Base-by-base conservation (phyloP, 2,797 vertebrate species). In the Falco biarmicus region DNA sequence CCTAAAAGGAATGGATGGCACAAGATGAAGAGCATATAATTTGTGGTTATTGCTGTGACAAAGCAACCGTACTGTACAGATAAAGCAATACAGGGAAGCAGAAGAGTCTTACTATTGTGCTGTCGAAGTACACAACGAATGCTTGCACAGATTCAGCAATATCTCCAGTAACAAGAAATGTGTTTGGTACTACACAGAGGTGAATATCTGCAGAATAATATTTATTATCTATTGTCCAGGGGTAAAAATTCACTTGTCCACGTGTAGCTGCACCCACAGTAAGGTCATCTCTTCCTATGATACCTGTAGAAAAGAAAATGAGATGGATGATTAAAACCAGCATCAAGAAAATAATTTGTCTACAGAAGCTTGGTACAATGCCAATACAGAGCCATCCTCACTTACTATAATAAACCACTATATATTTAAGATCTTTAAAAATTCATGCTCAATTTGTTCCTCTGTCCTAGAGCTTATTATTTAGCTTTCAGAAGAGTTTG, bases 201-300 rank as follows among this genome's bases (percentile, higher is more conserved):
- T 98, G 98, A 79, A 99, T 98, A 48, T 99, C 98, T 14, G 99
- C 99, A 2, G 98, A 99, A 32, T 99, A 99, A 32, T 99, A 99
- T 87, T 99, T 99, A 97, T 99, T 99, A 97, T 99, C 99, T 97
- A 99, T 99, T 18, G 98, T 99, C 99, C 99, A 99, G 54, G 99
- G 99, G 95, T 99, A 99, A 97, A 98, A 99, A 70, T 96, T 96
- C 75, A 99, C 99, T 13, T 96, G 91, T n/a, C 98, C 98, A 7
- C 96, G 97, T 29, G 96, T 94, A 79, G 98, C 96, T 9, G 95
- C 96, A 59, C 98, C 98, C 83, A 98, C 98, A 17, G 91, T 70
- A 48, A 98, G 93, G 83, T 98, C 98, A 61, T 98, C 98, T 64
- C 93, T 96, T 64, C 97, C 98, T 65, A 99, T 98, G 96, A 99